Conservation (phyloP, 2,797 vertebrate genomes). For the Syndactyla subalaris region DNA sequence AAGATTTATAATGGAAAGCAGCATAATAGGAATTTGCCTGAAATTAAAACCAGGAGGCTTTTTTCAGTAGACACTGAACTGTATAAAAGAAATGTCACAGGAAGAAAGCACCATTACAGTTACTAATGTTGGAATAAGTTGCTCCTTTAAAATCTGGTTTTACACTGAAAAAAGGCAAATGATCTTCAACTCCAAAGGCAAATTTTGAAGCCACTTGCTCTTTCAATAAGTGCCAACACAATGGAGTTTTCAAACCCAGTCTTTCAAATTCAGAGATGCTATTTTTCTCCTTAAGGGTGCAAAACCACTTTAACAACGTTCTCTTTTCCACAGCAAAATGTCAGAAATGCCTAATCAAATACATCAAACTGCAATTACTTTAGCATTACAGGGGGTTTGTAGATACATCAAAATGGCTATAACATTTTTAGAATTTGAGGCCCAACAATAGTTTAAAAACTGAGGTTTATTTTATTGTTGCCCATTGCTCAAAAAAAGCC, state of each 20-base stretch:
- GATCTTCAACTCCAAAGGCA: not conserved
- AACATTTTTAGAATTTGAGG: not conserved
- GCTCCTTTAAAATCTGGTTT: not conserved
- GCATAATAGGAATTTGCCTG: not conserved
- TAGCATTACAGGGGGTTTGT: not conserved
- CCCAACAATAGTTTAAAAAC: not conserved
- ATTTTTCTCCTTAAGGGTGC: not conserved
- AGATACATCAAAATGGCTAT: not conserved
- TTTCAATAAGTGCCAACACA: not conserved
- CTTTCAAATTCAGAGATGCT: not conserved
- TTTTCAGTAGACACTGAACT: not conserved
- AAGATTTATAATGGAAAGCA: not conserved
- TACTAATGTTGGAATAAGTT: not conserved
- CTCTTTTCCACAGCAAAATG: not conserved
- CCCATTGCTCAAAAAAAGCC: not conserved
- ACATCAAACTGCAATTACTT: not conserved
- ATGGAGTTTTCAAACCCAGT: not conserved
- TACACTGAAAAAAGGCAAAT: not conserved
- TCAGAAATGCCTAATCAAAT: not conserved
- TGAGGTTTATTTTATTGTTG: not conserved
- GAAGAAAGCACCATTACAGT: not conserved
- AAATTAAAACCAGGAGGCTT: constrained; percentile 39
- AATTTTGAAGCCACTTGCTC: not conserved
- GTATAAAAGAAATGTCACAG: not conserved
- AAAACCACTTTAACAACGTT: not conserved